These are phyloP conservation scores for Coregonus suidteri DNA, from an alignment of 2,797 vertebrate species.

Conservation along the genomic window DNA sequence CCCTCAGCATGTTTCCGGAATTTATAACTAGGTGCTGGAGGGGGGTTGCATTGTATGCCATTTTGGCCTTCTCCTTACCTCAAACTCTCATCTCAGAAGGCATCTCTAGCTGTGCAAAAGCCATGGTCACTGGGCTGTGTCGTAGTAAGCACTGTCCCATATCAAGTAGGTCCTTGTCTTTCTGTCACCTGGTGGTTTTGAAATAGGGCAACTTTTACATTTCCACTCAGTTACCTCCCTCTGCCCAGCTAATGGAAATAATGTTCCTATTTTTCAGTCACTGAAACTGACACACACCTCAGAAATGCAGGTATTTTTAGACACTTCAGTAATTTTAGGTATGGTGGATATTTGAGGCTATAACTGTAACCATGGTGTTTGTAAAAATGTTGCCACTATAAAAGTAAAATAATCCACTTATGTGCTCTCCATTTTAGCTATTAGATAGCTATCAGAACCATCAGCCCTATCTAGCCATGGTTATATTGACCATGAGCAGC, in stretches of 20 bases:
- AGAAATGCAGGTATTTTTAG: not conserved
- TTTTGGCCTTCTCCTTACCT: not conserved
- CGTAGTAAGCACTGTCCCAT: not conserved
- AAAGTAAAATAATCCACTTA: not conserved
- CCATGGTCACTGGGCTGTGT: not conserved
- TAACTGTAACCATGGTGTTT: not conserved
- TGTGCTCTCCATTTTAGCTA: not conserved
- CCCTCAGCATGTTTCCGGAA: too few species aligned
- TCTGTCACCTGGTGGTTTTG: slow-evolving; percentile 4
- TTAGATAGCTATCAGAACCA: not conserved
- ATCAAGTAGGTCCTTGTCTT: not conserved
- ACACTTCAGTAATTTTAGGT: not conserved
- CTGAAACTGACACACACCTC: not conserved
- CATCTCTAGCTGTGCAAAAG: not conserved
- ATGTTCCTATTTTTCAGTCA: slow-evolving; percentile 23
- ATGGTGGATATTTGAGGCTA: not conserved
- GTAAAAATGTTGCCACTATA: not conserved
- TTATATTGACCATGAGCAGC: not conserved
- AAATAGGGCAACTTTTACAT: not conserved
- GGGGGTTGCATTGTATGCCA: too few species aligned
- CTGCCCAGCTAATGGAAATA: slow-evolving; percentile 36
- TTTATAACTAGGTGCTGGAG: too few species aligned
- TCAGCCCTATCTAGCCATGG: not conserved
- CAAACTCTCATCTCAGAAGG: not conserved
- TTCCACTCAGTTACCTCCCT: slow-evolving; percentile 14